Evolutionary conservation across 2,888 invertebrate species (phyloP), one percentile per base, ranked within the genome.

Genomic region (Cryptus viduatorius): DNA sequence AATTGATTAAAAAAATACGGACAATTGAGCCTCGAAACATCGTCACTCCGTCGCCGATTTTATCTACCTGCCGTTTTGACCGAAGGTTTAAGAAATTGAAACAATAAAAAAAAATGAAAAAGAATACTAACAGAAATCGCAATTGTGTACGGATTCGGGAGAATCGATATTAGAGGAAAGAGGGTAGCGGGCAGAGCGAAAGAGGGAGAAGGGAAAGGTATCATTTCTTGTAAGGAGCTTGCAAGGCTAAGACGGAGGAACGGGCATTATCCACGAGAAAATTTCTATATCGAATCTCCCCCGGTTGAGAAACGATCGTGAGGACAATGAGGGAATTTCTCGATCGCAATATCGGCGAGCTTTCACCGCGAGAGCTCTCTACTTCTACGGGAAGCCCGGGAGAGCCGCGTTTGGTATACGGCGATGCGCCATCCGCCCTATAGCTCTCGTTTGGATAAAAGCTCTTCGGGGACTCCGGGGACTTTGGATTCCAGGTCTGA

Each of bases 251-350:
- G 82, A 77, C 81, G 79, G 29, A 65, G 82, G 80, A 67, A 73
- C 67, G 85, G 79, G 82, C 85, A 86, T 86, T 87, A 86, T 87
- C 84, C 84, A 84, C 79, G 85, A 72, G 83, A 85, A 85, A 87
- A 84, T 86, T 86, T 86, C 86, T 86, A 85, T 87, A 86, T 87
- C 85, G 85, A 87, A 85, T 85, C 86, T 81, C 79, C 56, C 72
- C 59, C 37, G 37, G 81, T 85, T 86, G 85, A 85, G 82, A 86
- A 87, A 84, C 86, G 86, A 81, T 87, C 83, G 81, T 48, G 84
- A 86, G 85, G 86, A 86, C 86, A 86, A 86, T 86, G 86, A 82
- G 75, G 79, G 77, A 84, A 86, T 83, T 85, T 85, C 80, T 84
- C 80, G 86, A 84, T 86, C 83, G 86, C 79, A 86, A 87, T 85